Conservation (phyloP, 2,113 vertebrate genomes). For the Abramis brama region DNA sequence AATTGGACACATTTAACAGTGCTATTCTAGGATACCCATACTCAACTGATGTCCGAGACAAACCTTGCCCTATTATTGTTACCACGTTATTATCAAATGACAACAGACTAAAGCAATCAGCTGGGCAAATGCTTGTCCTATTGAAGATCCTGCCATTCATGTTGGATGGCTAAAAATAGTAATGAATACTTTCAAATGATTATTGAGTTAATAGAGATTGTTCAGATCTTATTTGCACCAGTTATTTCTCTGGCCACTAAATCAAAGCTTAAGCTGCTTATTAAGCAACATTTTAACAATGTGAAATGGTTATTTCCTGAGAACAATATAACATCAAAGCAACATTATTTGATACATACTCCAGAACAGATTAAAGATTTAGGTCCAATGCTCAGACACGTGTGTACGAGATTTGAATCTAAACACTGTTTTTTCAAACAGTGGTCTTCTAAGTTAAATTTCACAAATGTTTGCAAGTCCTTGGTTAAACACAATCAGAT, state of each 20-base stretch:
- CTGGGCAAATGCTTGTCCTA: slow-evolving; percentile 50
- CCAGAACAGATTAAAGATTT: slow-evolving; percentile 31
- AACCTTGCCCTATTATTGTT: slow-evolving; percentile 31
- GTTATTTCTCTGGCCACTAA: slow-evolving; percentile 27
- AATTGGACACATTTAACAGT: slow-evolving; percentile 46
- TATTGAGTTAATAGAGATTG: slow-evolving; percentile 45
- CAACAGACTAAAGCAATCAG: slow-evolving; percentile 48
- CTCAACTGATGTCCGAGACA: slow-evolving; percentile 34
- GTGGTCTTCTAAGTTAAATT: slow-evolving; percentile 37
- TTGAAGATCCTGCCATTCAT: slow-evolving; percentile 53
- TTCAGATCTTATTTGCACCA: slow-evolving; percentile 54
- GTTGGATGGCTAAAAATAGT: slow-evolving; percentile 34
- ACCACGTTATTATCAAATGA: slow-evolving; percentile 46
- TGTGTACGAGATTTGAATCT: slow-evolving; percentile 34
- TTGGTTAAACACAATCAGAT: slow-evolving; percentile 38
- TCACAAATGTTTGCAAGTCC: slow-evolving; percentile 47
- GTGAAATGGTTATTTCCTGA: slow-evolving; percentile 13
- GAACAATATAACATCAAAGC: slow-evolving; percentile 8
- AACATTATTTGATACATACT: slow-evolving; percentile 38
- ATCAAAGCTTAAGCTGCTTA: slow-evolving; percentile 44
- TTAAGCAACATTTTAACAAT: not conserved
- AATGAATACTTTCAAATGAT: slow-evolving; percentile 35
- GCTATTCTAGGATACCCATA: slow-evolving; percentile 51
- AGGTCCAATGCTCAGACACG: slow-evolving; percentile 3
- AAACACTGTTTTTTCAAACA: slow-evolving; percentile 39